Percentiles rank a stretch among this genome's conserved stretches.
These are phyloP conservation scores for Rallus limicola DNA, from an alignment of 2,113 vertebrate genomes.

Conservation along the genomic window DNA sequence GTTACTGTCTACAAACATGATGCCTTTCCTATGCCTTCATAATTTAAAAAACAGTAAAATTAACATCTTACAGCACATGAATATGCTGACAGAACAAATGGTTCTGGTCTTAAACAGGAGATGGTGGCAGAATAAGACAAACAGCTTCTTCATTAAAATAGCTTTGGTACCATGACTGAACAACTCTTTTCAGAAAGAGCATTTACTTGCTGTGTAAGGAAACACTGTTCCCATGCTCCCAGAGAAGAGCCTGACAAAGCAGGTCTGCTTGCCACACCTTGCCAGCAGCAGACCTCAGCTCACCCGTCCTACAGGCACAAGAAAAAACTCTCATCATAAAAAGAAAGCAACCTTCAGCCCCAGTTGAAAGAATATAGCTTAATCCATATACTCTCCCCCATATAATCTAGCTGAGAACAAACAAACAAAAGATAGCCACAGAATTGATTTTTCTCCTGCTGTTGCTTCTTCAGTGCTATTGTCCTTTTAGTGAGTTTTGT, in stretches of 20 bases:
- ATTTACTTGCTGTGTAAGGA: not conserved
- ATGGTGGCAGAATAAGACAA: not conserved
- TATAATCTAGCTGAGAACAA: not conserved
- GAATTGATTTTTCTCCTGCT: constrained; percentile 34
- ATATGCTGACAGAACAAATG: rapidly evolving
- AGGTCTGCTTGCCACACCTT: not conserved
- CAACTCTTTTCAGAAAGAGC: not conserved
- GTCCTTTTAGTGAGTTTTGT: constrained; percentile 2
- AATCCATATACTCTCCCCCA: not conserved
- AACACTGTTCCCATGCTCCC: not conserved
- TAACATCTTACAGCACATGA: not conserved
- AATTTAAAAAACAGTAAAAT: not conserved
- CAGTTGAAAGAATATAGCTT: constrained; percentile 2
- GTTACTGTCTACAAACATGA: not conserved
- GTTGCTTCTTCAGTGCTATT: not conserved
- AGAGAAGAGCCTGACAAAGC: not conserved
- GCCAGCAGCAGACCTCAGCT: not conserved
- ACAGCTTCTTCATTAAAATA: not conserved
- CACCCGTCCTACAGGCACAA: not conserved
- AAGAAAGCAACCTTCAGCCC: not conserved
- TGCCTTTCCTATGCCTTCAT: not conserved
- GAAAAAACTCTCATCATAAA: not conserved
- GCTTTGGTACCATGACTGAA: not conserved
- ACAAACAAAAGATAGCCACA: not conserved
- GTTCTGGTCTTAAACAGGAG: not conserved